Evolutionary conservation across 2,888 invertebrate genomes (phyloP).

Genomic region (Amiota communis): DNA sequence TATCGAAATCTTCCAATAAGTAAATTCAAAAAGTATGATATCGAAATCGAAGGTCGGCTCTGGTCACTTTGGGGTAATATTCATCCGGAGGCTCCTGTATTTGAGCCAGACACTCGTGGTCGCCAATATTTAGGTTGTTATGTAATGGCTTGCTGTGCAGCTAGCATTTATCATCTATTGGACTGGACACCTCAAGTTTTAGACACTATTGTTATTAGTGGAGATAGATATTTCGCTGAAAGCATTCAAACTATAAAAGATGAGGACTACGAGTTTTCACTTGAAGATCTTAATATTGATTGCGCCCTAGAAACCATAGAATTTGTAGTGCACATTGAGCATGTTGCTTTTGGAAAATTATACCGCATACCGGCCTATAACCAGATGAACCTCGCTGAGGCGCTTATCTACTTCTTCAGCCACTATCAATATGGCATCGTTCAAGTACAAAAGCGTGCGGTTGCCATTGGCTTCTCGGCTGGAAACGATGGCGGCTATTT

Average conservation of each 20-base stretch:
- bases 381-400: conserved; percentile 78
- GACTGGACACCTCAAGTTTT: conserved; percentile 79
- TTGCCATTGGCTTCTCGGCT: conserved; percentile 74
- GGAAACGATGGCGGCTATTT: conserved; percentile 76
- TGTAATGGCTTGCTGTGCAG: conserved; percentile 77
- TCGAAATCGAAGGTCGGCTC: conserved; percentile 80
- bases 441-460: conserved; percentile 75
- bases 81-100: conserved; percentile 77
- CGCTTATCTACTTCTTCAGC: conserved; percentile 78
- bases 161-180: conserved; percentile 76
- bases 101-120: conserved; percentile 76
- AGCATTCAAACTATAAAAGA: conserved; percentile 74
- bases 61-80: conserved; percentile 81
- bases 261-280: conserved; percentile 76
- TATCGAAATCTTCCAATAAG: conserved; percentile 62
- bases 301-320: conserved; percentile 77
- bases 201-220: conserved; percentile 78
- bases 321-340: conserved; percentile 76
- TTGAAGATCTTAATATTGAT: conserved; percentile 76
- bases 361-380: conserved; percentile 73
- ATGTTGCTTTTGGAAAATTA: conserved; percentile 77
- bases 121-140: conserved; percentile 79
- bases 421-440: conserved; percentile 76
- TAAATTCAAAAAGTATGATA: conserved; percentile 78
- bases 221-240: conserved; percentile 76